Conservation (phyloP, 2,113 vertebrate species). For the Crypturellus undulatus region DNA sequence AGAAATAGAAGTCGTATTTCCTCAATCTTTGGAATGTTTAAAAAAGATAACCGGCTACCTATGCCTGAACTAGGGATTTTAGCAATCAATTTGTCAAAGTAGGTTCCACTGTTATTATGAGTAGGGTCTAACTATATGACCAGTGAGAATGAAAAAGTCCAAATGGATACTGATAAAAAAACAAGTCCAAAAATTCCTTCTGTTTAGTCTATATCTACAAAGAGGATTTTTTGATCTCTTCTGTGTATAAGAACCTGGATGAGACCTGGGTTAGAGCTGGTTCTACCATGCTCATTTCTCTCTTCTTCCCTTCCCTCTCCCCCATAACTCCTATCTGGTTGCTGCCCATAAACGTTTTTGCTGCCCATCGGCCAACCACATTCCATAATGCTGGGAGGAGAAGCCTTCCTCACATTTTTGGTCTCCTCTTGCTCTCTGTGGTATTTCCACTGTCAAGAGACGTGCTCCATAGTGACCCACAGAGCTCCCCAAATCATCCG, state of each 20-base stretch:
- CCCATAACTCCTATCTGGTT: background rate
- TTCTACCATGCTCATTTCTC: background rate
- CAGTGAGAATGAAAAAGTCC: background rate
- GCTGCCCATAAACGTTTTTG: background rate
- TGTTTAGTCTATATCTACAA: background rate
- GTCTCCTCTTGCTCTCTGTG: background rate
- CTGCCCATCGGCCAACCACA: background rate
- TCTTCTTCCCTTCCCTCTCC: background rate
- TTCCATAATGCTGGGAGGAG: background rate
- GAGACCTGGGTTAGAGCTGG: background rate
- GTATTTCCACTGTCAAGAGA: background rate
- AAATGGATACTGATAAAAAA: background rate
- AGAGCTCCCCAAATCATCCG: background rate
- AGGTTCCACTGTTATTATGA: background rate
- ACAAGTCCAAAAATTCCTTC: background rate
- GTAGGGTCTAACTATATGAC: background rate
- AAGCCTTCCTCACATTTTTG: background rate
- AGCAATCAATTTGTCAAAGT: background rate
- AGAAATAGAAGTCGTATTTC: background rate
- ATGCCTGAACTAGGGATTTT: background rate
- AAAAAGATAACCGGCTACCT: background rate
- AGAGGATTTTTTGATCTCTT: background rate
- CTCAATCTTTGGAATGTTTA: background rate
- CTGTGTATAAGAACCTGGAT: background rate
- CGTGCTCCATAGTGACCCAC: background rate